Conservation (phyloP, 2,113 vertebrate genomes). For the Lanius collurio region DNA sequence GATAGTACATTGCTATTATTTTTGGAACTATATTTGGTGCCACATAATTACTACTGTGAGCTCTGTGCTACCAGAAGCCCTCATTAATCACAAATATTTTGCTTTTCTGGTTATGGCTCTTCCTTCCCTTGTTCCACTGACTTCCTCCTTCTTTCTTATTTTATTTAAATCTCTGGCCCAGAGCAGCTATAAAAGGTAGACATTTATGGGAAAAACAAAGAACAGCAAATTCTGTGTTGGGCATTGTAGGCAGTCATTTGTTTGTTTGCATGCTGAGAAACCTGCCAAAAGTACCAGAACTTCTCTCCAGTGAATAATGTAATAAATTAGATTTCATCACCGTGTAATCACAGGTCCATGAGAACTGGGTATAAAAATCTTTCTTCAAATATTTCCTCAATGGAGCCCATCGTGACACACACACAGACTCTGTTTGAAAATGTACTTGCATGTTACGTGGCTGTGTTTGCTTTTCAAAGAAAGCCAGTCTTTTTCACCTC, state of each 20-base stretch:
- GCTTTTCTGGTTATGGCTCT: not conserved
- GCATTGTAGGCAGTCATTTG: slow-evolving; percentile 4
- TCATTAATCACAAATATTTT: slow-evolving; percentile 46
- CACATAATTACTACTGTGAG: not conserved
- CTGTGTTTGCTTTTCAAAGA: not conserved
- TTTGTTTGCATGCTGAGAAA: slow-evolving; percentile 53
- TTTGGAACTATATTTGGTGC: not conserved
- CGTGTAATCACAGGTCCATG: not conserved
- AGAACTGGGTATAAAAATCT: not conserved
- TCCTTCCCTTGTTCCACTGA: not conserved
- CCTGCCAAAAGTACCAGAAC: slow-evolving; percentile 21
- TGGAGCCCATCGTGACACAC: not conserved
- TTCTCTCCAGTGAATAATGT: slow-evolving; percentile 37
- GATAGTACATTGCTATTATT: not conserved
- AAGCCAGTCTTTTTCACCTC: not conserved
- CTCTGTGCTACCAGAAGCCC: not conserved
- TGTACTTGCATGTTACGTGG: not conserved
- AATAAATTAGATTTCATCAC: slow-evolving; percentile 54
- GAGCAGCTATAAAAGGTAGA: slow-evolving; percentile 1
- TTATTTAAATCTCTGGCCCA: not conserved
- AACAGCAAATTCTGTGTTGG: not conserved
- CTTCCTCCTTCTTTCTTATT: not conserved
- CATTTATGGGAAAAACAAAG: slow-evolving; percentile 24
- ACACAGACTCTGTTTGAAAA: not conserved
- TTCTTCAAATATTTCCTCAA: slow-evolving; percentile 30